Conservation (phyloP, 2,113 vertebrate species). For the Rhinoderma darwinii region DNA sequence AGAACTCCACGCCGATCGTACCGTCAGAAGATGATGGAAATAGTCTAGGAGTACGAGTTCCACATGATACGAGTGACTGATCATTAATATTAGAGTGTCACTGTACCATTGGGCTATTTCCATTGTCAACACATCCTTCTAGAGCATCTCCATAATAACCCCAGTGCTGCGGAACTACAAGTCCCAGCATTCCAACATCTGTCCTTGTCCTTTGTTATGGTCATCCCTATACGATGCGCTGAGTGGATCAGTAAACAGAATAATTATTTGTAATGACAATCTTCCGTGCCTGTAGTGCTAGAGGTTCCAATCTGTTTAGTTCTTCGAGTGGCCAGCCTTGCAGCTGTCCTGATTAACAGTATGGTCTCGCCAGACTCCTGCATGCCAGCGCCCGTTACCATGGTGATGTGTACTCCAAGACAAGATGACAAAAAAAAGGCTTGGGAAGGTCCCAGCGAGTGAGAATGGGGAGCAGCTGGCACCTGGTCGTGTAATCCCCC, state of each 20-base stretch:
- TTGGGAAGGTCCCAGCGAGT: slow-evolving; percentile 48
- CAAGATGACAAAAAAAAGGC: slow-evolving; percentile 68
- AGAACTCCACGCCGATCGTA: neutral
- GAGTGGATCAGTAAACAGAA: neutral
- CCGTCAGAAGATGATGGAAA: slow-evolving; percentile 9
- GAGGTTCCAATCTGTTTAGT: slow-evolving; percentile 53
- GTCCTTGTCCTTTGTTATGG: neutral
- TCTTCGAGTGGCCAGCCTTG: slow-evolving; percentile 31
- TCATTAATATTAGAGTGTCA: slow-evolving; percentile 15
- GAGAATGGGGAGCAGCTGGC: slow-evolving; percentile 54
- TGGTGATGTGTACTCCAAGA: slow-evolving; percentile 68
- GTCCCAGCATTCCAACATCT: neutral
- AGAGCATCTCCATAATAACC: neutral
- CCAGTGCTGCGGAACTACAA: neutral
- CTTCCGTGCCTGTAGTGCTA: slow-evolving; percentile 53
- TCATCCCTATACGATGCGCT: neutral
- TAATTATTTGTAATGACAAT: slow-evolving; percentile 22
- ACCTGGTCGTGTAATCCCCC: slow-evolving; percentile 13
- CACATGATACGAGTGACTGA: slow-evolving; percentile 5
- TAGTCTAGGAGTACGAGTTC: neutral
- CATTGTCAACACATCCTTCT: neutral
- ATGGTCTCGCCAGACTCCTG: slow-evolving; percentile 62
- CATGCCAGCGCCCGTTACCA: slow-evolving; percentile 64
- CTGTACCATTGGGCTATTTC: neutral
- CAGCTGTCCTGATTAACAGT: slow-evolving; percentile 66